A percentile compares a stretch with the other conserved stretches of the same genome.
phyloP scores from a whole-genome alignment of 1,140 invertebrate genomes.

The Cylas formicarius region DNA sequence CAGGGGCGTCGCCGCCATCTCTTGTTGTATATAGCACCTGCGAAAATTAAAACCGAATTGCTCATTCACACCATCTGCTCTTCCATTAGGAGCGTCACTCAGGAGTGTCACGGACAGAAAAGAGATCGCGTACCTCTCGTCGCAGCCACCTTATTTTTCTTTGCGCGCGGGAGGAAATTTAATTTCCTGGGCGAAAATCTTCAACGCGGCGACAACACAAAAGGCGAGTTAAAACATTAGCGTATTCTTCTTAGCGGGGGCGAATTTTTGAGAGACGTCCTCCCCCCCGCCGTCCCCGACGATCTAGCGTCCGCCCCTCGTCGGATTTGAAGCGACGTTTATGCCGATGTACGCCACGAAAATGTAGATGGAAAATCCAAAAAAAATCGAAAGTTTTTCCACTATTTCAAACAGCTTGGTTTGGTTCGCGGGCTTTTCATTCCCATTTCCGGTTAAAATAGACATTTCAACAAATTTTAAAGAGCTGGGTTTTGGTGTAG shows the following conservation, averaged over 20 bases:
- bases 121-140: constrained; percentile 35
- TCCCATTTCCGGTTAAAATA: no score
- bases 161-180: constrained; percentile 42
- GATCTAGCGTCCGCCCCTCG: no score
- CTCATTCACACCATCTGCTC: constrained; percentile 43
- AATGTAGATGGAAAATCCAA: no score
- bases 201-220: constrained; percentile 27
- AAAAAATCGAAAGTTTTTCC: no score
- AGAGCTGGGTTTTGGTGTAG: no score
- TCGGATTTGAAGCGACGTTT: no score
- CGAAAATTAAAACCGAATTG: constrained; percentile 43
- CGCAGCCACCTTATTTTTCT: constrained; percentile 44
- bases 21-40: constrained; percentile 36
- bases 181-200: constrained; percentile 42
- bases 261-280: no score
- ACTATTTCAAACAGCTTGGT: no score
- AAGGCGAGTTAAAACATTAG: constrained; percentile 43
- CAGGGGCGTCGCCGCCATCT: constrained; percentile 9
- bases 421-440: no score
- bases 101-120: constrained; percentile 38
- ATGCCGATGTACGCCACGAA: no score
- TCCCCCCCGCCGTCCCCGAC: no score
- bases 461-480: no score
- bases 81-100: constrained; percentile 41
- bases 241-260: constrained; percentile 33